Percentiles rank a stretch among this genome's conserved stretches.
Evolutionary conservation across 1,140 invertebrate genomes (phyloP).

Genomic region (Leptestheria dahalacensis): DNA sequence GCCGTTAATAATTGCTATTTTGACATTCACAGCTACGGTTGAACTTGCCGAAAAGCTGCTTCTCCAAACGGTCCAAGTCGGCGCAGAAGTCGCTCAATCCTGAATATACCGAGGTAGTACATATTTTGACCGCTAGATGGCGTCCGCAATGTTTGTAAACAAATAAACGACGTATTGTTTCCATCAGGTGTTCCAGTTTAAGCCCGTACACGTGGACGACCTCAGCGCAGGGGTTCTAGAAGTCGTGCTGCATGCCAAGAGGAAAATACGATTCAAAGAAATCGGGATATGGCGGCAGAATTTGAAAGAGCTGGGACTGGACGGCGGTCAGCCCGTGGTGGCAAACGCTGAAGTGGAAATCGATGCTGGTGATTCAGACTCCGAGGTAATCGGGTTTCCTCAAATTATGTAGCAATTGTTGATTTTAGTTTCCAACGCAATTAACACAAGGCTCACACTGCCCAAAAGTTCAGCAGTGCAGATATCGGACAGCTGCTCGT

Average conservation of each 20-base stretch:
- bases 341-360: background rate
- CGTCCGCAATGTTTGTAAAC: too few species aligned
- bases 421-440: too few species aligned
- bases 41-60: background rate
- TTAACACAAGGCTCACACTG: background rate
- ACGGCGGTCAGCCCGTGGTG: background rate
- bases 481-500: background rate
- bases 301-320: background rate
- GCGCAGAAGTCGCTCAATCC: background rate
- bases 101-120: background rate
- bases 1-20: too few species aligned
- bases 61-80: background rate
- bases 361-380: background rate
- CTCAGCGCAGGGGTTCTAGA: background rate
- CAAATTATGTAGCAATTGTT: too few species aligned
- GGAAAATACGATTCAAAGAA: background rate
- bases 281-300: background rate
- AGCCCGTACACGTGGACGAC: background rate
- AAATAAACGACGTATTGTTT: background rate
- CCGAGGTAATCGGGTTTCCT: background rate
- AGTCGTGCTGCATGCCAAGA: background rate
- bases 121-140: background rate
- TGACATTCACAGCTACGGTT: background rate
- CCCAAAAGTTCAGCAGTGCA: background rate
- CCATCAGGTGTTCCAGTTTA: background rate